phyloP scores from a whole-genome alignment of 2,888 invertebrate genomes.

The Machimus rusticus region DNA sequence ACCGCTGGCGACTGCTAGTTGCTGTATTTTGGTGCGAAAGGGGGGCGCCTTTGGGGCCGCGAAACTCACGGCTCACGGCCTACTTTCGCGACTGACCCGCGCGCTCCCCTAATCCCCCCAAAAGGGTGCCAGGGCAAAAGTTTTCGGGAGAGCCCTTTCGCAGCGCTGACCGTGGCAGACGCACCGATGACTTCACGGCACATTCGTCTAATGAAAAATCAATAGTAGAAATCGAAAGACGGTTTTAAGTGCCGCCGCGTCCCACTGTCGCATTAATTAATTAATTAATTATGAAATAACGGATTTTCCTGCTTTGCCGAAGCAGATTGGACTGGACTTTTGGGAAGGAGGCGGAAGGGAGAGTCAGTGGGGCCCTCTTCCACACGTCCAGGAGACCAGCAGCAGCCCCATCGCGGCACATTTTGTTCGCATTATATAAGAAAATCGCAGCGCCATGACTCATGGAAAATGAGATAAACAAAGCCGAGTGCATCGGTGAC shows the following conservation, averaged over 20 bases:
- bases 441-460: not conserved
- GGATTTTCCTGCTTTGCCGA: not conserved
- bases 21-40: not conserved
- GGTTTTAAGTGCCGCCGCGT: not conserved
- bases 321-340: not conserved
- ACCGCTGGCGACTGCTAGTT: not conserved
- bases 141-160: not conserved
- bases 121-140: not conserved
- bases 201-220: constrained; percentile 17
- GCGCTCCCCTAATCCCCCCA: not conserved
- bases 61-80: not conserved
- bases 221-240: constrained; percentile 5
- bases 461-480: not conserved
- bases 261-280: not conserved
- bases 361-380: not conserved
- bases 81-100: not conserved
- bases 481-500: not conserved
- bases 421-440: not conserved
- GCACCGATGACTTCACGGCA: constrained; percentile 26
- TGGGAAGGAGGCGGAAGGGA: not conserved
- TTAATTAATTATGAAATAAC: constrained; percentile 1
- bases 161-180: not conserved
- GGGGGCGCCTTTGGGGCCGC: not conserved
- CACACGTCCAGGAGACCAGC: not conserved
- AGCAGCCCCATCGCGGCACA: not conserved